Base-by-base conservation (phyloP, 2,113 vertebrate genomes). In the Poeciliopsis retropinna region DNA sequence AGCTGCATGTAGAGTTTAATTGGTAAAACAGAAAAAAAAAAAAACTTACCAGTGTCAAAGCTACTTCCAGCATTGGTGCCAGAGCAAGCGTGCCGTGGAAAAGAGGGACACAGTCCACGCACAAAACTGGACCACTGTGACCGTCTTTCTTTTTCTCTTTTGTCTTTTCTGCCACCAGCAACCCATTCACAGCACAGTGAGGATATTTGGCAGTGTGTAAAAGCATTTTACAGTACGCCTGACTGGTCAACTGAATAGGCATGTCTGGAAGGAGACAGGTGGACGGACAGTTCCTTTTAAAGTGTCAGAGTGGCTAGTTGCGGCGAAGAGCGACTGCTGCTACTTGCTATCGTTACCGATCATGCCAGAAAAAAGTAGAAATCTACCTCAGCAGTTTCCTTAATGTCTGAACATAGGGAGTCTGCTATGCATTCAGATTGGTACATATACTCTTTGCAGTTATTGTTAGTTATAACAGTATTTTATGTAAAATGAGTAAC, bases 171-270 rank as follows among this genome's bases (percentile, higher is more conserved):
- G 96, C 97, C 85, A 98, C 97, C 83, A 98, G 91, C 41, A 98
- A 81, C 25, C 97, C 98, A 57, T 97, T 99, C 0, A 98, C 97
- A 12, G 97, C 95, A 87, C 93, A 96, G 83, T 97, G 95, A 0
- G 97, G 97, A 83, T 98, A 98, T 87, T 98, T 98, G 25, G 97
- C 96, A 22, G 97, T 94, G 66, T 98, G 98, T 54, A 98, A 91
- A 63, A 98, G 89, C 97, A 98, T 98, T 80, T 99, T 98, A 85
- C 98, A 97, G 86, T 98, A 98, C 1, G 98, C 96, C 87, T 98
- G 97, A 0, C 97, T 98, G 17, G 96, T 98, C 81, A 99, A 85
- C 80, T 96, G 97, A 80, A 96, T 92, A 9, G 93, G 92, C 90
- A 96, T 96, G 91, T 94, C 96, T 67, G 65, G 75, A 12, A n/a